Conservation (phyloP, 2,113 vertebrate genomes). For the Galeopterus variegatus region DNA sequence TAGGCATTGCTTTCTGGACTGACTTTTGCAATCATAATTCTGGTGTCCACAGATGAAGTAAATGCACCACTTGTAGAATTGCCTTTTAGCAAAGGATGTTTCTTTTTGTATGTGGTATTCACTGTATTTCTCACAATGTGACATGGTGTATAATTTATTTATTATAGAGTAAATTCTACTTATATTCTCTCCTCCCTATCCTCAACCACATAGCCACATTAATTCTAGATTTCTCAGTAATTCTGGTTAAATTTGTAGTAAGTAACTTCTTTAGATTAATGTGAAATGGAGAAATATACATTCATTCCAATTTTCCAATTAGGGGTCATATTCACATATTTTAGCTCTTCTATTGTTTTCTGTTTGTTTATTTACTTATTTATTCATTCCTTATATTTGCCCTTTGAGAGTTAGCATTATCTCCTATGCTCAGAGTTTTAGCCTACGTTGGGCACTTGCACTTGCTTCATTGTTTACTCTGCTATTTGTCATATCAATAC, state of each 20-base stretch:
- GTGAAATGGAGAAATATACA: not conserved
- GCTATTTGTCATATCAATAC: not conserved
- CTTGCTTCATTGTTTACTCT: not conserved
- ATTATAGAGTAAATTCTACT: not conserved
- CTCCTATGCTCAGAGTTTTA: not conserved
- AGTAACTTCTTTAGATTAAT: constrained; percentile 2
- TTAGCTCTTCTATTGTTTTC: not conserved
- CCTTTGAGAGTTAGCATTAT: not conserved
- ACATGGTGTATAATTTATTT: not conserved
- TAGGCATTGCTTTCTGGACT: not conserved
- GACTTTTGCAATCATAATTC: not conserved
- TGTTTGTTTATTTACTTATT: not conserved
- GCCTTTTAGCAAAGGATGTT: not conserved
- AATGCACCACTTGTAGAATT: not conserved
- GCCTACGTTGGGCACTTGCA: not conserved
- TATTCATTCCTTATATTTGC: not conserved
- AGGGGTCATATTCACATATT: not conserved
- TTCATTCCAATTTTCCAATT: not conserved
- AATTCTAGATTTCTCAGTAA: not conserved
- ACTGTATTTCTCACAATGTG: not conserved
- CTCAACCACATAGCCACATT: not conserved
- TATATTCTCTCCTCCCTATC: not conserved
- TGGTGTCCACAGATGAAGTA: not conserved
- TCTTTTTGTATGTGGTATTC: not conserved
- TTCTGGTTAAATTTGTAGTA: not conserved